These are phyloP conservation scores for Pygoscelis antarcticus DNA, from an alignment of 2,113 vertebrate species.

Conservation along the genomic window DNA sequence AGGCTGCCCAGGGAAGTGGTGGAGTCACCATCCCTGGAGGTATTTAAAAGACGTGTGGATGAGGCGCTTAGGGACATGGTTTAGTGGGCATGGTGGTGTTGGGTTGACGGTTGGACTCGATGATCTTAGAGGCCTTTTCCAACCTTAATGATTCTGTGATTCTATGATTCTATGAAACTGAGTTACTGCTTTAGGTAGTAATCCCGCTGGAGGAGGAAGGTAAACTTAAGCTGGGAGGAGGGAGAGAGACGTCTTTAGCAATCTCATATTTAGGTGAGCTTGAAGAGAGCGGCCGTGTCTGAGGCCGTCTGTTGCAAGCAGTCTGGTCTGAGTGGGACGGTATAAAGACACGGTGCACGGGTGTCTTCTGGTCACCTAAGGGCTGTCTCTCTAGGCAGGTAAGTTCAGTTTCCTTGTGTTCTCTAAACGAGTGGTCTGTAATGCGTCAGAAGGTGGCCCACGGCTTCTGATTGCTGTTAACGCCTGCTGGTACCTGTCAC, in stretches of 20 bases:
- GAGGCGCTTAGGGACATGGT: too few species aligned
- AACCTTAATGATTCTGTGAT: too few species aligned
- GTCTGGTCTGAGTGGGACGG: background rate
- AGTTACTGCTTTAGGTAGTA: background rate
- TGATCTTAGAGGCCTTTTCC: too few species aligned
- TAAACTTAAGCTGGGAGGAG: background rate
- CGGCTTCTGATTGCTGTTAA: background rate
- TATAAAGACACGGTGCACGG: rapidly evolving
- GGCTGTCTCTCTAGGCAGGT: background rate
- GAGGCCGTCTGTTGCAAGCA: background rate
- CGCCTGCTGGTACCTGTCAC: background rate
- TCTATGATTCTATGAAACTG: too few species aligned
- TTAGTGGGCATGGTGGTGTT: too few species aligned
- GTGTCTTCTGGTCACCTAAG: background rate
- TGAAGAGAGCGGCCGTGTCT: background rate
- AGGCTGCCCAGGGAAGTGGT: too few species aligned
- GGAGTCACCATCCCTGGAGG: too few species aligned
- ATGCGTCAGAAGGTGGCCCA: background rate
- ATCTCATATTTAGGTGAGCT: background rate
- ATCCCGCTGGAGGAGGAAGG: background rate
- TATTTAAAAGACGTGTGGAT: too few species aligned
- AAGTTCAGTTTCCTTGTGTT: background rate
- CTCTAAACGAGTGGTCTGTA: background rate
- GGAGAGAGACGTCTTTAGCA: background rate
- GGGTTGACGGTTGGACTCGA: too few species aligned